These are phyloP conservation scores for Biston stratarius DNA, from an alignment of 2,888 invertebrate species.

Conservation along the genomic window DNA sequence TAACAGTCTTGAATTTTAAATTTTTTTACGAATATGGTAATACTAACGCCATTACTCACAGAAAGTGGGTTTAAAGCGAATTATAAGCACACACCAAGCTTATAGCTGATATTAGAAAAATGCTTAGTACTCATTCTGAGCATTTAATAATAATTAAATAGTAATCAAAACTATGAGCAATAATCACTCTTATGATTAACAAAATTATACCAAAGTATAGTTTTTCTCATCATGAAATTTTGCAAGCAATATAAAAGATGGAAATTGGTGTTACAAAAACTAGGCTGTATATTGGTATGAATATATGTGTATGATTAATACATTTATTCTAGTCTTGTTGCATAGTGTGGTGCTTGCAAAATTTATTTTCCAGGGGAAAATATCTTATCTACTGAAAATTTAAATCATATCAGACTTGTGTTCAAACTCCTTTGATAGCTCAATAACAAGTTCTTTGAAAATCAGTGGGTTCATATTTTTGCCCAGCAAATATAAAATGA, in stretches of 20 bases:
- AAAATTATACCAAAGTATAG: slow-evolving; percentile 1
- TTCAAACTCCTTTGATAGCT: slow-evolving; percentile 77
- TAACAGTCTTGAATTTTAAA: background rate
- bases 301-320: no score
- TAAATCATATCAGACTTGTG: slow-evolving; percentile 66
- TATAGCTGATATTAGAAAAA: background rate
- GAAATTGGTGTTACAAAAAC: no score
- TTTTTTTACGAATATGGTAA: no score
- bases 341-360: background rate
- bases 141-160: background rate
- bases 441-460: slow-evolving; percentile 88
- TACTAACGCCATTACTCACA: background rate
- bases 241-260: background rate
- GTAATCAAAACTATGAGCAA: background rate
- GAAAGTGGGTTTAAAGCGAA: background rate
- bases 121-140: no score
- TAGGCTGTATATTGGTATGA: no score
- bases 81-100: background rate
- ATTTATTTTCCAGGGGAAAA: background rate
- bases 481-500: slow-evolving; percentile 90
- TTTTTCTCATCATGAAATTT: background rate
- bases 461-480: slow-evolving; percentile 91
- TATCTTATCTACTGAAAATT: slow-evolving; percentile 23
- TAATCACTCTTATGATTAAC: slow-evolving; percentile 4
- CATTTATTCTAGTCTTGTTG: background rate